Conservation (phyloP, 2,113 vertebrate genomes). For the Oncorhynchus keta region DNA sequence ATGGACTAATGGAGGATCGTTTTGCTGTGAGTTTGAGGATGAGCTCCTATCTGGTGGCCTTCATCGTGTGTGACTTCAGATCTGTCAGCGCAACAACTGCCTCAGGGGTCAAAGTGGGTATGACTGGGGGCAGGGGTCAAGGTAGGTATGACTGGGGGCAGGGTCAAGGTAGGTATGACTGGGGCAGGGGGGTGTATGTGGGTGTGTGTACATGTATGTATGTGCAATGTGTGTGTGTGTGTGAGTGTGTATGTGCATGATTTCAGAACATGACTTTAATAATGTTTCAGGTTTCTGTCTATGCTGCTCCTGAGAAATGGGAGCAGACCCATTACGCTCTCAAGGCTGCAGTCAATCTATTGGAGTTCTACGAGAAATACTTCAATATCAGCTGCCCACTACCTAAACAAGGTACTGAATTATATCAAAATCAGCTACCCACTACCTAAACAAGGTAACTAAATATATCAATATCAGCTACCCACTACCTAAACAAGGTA, state of each 20-base stretch:
- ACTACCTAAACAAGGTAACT: no score
- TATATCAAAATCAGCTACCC: no score
- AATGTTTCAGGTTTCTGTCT: slow-evolving; percentile 70
- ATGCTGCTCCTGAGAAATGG: slow-evolving; percentile 73
- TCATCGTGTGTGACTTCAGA: slow-evolving; percentile 77
- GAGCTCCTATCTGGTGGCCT: slow-evolving; percentile 77
- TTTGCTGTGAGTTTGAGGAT: slow-evolving; percentile 75
- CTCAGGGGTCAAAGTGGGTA: slow-evolving; percentile 72
- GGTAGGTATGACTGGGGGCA: no score
- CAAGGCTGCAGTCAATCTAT: slow-evolving; percentile 75
- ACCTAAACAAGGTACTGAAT: slow-evolving; percentile 53
- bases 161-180: no score
- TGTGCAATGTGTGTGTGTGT: no score
- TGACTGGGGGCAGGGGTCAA: not conserved
- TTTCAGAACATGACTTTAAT: not conserved
- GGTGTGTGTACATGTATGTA: not conserved
- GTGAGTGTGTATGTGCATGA: no score
- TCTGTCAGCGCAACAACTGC: slow-evolving; percentile 67
- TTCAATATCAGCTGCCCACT: slow-evolving; percentile 78
- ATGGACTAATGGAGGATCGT: slow-evolving; percentile 67
- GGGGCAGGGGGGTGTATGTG: no score
- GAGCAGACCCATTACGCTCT: slow-evolving; percentile 74
- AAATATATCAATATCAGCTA: no score
- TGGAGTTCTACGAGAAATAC: slow-evolving; percentile 79
- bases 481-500: no score